Base-by-base conservation (phyloP, 2,888 invertebrate species). In the Limnephilus lunatus region DNA sequence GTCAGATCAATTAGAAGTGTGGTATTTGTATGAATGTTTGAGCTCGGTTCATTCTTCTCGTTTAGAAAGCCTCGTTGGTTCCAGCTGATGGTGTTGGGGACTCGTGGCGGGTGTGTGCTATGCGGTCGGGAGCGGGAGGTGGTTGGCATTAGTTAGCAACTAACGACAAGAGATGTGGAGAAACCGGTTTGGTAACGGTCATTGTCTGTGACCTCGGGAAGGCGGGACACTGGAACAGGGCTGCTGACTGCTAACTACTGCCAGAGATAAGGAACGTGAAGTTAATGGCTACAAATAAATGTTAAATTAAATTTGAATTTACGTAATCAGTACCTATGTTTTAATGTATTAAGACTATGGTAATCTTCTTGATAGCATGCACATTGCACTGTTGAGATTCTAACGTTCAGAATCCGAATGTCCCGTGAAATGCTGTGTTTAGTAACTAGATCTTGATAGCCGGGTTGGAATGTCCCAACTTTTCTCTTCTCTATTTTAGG, bases 171-270 rank as follows among this genome's bases (percentile, higher is more conserved):
- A 35, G 83, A 32, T 31, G 19, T 35, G 30, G 86, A 30, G 44
- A 86, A 86, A 86, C 86, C 86, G n/a, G 86, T 48, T 86, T 86
- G 86, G n/a, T 86, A 86, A 86, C 86, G 86, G 86, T 86, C 86
- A 44, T 25, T 44, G 35, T 85, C 39, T 86, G 44, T 86, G 86
- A 86, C 86, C 86, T 86, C 86, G 44, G 44, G n/a, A 86, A 86
- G 86, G 86, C 44, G 86, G 86, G 86, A 86, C 83, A 35, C 83
- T 25, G 32, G 31, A 83, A 25, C 83, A 83, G 83, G 35, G 35
- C 83, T 35, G 83, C 83, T 35, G 19, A 19, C 44, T 44, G 12
- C 39, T 39, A 0, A 39, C 39, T 39, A 1, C 44, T 44, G 12
- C 12, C 35, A 35, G 35, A 83, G 82, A 82, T 30, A 68, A 68